A percentile compares a stretch with the other conserved stretches of the same genome.
phyloP scores from a whole-genome alignment of 1,140 invertebrate genomes.

The Drosophila parvula region DNA sequence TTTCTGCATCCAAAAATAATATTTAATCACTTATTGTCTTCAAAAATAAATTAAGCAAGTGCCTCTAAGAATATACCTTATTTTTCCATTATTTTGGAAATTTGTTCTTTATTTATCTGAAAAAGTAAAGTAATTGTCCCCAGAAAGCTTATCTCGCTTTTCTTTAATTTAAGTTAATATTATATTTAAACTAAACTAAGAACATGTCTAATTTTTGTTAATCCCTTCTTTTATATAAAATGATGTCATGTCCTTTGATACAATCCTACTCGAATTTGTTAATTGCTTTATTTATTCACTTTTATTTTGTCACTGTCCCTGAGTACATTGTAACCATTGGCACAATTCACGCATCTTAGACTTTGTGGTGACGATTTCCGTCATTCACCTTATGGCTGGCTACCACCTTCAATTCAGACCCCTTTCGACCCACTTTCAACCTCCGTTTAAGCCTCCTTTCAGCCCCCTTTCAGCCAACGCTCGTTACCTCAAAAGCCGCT shows the following conservation, averaged over 20 bases:
- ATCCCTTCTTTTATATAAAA: no score
- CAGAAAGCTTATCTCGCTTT: neutral
- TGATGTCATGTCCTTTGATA: neutral
- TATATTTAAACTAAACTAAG: no score
- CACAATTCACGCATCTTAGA: slow-evolving; percentile 73
- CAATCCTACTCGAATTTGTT: neutral
- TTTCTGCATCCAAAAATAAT: no score
- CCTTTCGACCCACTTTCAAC: no score
- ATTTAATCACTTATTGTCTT: no score
- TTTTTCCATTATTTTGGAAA: no score
- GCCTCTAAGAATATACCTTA: no score
- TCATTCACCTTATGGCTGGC: slow-evolving; percentile 20
- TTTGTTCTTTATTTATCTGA: no score
- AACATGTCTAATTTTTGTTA: no score
- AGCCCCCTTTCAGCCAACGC: neutral
- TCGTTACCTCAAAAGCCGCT: slow-evolving; percentile 53
- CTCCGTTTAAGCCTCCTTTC: neutral
- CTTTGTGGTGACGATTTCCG: slow-evolving; percentile 64
- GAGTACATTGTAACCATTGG: slow-evolving; percentile 43
- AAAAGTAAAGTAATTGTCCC: no score
- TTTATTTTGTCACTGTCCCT: slow-evolving; percentile 23
- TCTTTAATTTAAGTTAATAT: neutral
- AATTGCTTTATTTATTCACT: neutral
- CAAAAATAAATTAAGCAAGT: no score
- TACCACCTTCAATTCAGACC: neutral